These are phyloP conservation scores for Aphaenogaster floridana DNA, from an alignment of 1,140 invertebrate genomes.

Conservation along the genomic window DNA sequence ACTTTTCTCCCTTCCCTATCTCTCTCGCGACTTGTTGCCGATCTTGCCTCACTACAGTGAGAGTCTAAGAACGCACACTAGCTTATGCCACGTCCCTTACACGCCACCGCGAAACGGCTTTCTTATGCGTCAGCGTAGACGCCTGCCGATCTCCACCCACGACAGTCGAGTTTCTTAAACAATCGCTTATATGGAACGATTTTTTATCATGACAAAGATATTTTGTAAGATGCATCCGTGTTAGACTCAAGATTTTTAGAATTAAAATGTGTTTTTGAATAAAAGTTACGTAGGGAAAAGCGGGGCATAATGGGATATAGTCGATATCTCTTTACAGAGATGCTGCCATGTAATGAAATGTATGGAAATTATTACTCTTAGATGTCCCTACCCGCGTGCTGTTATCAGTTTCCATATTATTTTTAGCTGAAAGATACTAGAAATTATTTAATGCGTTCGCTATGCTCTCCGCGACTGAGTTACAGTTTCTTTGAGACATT, in stretches of 20 bases:
- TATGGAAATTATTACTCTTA: too few relatives aligned
- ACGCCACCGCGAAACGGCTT: constrained; percentile 54
- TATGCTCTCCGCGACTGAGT: too few relatives aligned
- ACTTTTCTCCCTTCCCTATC: constrained; percentile 55
- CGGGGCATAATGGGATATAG: too few relatives aligned
- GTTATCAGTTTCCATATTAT: too few relatives aligned
- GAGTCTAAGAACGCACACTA: constrained; percentile 55
- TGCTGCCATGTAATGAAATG: too few relatives aligned
- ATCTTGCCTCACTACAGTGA: constrained; percentile 35
- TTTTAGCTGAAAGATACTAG: too few relatives aligned
- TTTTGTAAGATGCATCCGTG: background rate
- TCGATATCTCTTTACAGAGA: too few relatives aligned
- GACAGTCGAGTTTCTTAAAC: constrained; percentile 33
- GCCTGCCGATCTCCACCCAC: constrained; percentile 75
- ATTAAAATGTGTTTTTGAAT: background rate
- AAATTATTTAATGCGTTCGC: too few relatives aligned
- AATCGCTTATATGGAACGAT: background rate
- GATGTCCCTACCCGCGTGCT: too few relatives aligned
- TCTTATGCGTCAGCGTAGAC: constrained; percentile 76
- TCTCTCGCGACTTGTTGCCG: constrained; percentile 20
- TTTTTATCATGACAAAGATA: background rate
- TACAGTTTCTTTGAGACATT: too few relatives aligned
- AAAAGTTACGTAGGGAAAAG: background rate
- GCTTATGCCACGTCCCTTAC: constrained; percentile 2
- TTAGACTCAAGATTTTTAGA: background rate